Evolutionary conservation across 2,113 vertebrate species (phyloP), one percentile per base, ranked within the genome.

Genomic region (Neogobius melanostomus): DNA sequence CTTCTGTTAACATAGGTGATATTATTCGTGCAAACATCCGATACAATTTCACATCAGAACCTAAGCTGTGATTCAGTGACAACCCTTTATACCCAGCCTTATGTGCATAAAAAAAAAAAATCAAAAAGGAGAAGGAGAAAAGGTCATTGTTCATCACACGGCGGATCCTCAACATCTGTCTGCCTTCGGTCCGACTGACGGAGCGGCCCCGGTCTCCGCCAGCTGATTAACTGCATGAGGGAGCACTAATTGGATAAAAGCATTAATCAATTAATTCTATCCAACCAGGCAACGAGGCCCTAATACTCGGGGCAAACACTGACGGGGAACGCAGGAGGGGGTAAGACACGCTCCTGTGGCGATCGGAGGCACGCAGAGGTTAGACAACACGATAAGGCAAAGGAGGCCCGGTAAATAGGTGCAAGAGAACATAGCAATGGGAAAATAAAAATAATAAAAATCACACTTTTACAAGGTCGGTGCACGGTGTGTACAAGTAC

Each of bases 161-260:
- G 60, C 49, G 63, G 75, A 83, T 78, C 79, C 66, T 73, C 52
- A 87, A 81, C 85, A 84, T 88, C 81, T 86, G 89, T 85, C 86
- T 88, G 78, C 75, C 59, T 82, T 80, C 82, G 36, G 64, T 83
- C 82, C 70, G 70, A 76, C 83, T 85, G 84, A 86, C 72, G 65
- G 85, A 89, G 75, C 74, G 53, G 74, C 72, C 76, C 78, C 69
- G 80, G 86, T 85, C 80, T 76, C 81, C 74, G 83, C 74, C 81
- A 87, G 87, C 86, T 91, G 91, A 92, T 93, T 92, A 92, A 91
- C 89, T 92, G 91, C 90, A 92, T 92, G 90, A 92, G 88, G 87
- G 85, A 89, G 80, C 90, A 90, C 87, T 93, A 92, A 94, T 92
- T 92, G 90, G 89, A 93, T 91, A 85, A 91, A 91, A 89, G 88